Base-by-base conservation (phyloP, 1,140 invertebrate genomes). In the Formica selysi region DNA sequence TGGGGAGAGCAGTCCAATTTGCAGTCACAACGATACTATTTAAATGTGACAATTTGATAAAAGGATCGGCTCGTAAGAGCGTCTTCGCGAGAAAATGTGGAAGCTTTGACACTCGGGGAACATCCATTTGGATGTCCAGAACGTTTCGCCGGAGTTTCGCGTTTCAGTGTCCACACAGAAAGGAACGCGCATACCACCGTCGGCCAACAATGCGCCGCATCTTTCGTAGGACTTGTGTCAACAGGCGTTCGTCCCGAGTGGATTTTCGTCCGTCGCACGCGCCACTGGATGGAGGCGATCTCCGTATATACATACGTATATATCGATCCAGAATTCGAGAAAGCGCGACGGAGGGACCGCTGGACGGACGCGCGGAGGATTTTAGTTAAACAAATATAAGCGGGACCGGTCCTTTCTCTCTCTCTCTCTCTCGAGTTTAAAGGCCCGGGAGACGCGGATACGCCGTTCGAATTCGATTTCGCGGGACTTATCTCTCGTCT, bases 351-450 rank as follows among this genome's bases (percentile, higher is more conserved):
- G 1, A 16, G 80, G 84, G 57, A 61, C 54, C 76, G 73, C 68
- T 59, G 89, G 87, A 88, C 86, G 78, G 80, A 3, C 44, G 44
- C 62, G 78, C 61, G 59, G 79, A 84, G 86, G 91, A 91, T 92
- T 92, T 92, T 91, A 92, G 91, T 91, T 91, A 90, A 91, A 91
- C 91, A 92, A 92, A 92, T 6, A 51, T 91, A 92, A 92, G 71
- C 80, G 70, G 38, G 68, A 86, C 86, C 71, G 71, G 85, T 76
- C 67, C 61, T 51, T 16, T 19, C 16, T 19, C 48, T 51, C 44
- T 48, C 16, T 19, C 48, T 51, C 44, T 48, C 16, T 29, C 29
- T 78, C 64, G 44, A 80, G 64, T 70, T 51, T 80, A 80, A 54
- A 68, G 48, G 64, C 32, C 64, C 68, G 38, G 54, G 48, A 41